A percentile compares a stretch with the other conserved stretches of the same genome.
Evolutionary conservation across 2,113 vertebrate genomes (phyloP).

Genomic region (Cochlearius cochlearius): DNA sequence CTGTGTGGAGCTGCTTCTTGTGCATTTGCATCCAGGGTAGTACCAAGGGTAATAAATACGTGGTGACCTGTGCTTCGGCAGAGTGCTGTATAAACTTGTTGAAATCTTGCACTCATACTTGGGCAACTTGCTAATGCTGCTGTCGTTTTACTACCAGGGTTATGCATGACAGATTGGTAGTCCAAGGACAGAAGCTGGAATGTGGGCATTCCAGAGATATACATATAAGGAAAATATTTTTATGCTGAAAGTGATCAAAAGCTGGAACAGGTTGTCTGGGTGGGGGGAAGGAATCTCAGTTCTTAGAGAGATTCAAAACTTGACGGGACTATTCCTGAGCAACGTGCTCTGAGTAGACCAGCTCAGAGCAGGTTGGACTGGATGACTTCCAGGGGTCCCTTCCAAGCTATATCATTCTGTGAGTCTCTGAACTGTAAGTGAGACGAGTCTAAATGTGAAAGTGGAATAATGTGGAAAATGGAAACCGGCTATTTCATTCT

Average conservation of each 20-base stretch:
- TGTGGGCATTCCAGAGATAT: background rate
- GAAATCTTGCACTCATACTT: background rate
- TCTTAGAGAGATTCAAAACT: background rate
- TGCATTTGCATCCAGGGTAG: background rate
- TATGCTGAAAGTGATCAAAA: background rate
- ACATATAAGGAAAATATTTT: background rate
- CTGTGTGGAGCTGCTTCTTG: background rate
- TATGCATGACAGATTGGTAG: background rate
- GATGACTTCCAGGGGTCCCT: background rate
- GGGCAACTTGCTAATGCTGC: background rate
- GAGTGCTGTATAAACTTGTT: background rate
- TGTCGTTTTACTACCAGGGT: background rate
- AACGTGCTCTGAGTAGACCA: background rate
- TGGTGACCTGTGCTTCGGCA: fast-evolving
- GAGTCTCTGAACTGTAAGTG: background rate
- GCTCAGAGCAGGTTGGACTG: background rate
- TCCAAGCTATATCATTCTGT: background rate
- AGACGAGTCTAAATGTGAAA: background rate
- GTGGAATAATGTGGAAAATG: background rate
- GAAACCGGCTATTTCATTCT: background rate
- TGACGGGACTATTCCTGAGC: background rate
- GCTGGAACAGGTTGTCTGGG: background rate
- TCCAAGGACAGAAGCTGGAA: background rate
- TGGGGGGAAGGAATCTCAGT: background rate
- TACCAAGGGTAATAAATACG: fast-evolving